Base-by-base conservation (phyloP, 2,113 vertebrate species). In the Heterochromis multidens region DNA sequence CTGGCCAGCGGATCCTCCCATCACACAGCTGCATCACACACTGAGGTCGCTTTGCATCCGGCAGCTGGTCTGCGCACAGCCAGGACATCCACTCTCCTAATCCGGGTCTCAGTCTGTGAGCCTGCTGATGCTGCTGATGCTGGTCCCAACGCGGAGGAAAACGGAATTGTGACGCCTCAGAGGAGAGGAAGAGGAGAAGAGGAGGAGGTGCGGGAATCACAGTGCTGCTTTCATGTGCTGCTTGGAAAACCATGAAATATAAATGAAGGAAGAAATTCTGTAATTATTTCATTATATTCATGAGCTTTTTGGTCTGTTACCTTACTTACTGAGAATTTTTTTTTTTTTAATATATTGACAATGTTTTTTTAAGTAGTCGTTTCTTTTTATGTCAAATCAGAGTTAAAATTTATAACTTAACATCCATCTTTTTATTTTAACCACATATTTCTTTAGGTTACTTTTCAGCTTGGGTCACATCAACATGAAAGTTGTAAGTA, bases 21-120 rank as follows among this genome's bases (percentile, higher is more conserved):
- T 96, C 95, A 87, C 93, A 95, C 89, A 94, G 94, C 96, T 89
- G 95, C 95, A 97, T 97, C 96, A 96, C 97, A 96, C 95, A 92
- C 21, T 16, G 33, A 79, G 46, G 86, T 56, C 33, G 52, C 43
- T 62, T 43, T 35, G 54, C 57, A 62, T 35, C 81, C 16, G 31
- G 59, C 78, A 56, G 23, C 77, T 21, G 31, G 31, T 77, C 54
- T 37, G 43, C 5, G 52, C 27, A 61, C 57, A 0, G 87, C 83
- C 90, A 23, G 35, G 31, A 77, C 80, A 21, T n/a, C 76, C 43
- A 21, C n/a, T 9, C 5, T 57, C 21, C 43, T 10, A 74, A 2
- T 61, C 49, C 52, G 2, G 37, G 37, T 77, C 40, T 60, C 56
- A 29, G 25, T 33, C 27, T 76, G 35, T 27, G 33, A 77, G 37